phyloP scores from a whole-genome alignment of 2,113 vertebrate species.

The Anarrhichthys ocellatus region DNA sequence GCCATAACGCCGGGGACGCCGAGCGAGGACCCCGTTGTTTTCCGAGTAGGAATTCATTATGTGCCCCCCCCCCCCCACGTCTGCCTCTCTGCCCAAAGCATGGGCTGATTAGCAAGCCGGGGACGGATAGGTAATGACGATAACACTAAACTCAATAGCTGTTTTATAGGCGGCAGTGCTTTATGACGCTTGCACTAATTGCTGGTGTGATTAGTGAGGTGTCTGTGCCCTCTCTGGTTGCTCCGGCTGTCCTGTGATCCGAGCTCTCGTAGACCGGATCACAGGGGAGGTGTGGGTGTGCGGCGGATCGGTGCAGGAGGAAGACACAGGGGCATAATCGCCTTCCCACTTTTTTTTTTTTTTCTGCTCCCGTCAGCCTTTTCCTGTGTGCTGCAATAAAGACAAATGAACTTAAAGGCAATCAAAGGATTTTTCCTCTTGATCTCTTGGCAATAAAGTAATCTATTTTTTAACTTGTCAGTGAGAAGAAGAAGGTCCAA shows the following conservation, averaged over 20 bases:
- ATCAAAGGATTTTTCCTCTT: constrained; percentile 70
- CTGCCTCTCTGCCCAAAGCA: constrained; percentile 57
- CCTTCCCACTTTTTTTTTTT: constrained; percentile 61
- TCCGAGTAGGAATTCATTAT: constrained; percentile 74
- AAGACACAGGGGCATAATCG: constrained; percentile 73
- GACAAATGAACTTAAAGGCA: constrained; percentile 75
- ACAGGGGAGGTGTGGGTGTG: constrained; percentile 55
- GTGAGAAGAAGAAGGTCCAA: constrained; percentile 44
- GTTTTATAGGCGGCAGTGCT: constrained; percentile 75
- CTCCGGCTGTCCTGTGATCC: constrained; percentile 64
- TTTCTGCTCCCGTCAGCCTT: constrained; percentile 76
- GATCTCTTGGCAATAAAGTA: constrained; percentile 62
- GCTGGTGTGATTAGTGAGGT: constrained; percentile 81
- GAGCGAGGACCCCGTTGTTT: constrained; percentile 60
- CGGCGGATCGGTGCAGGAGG: constrained; percentile 55
- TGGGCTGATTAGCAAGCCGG: constrained; percentile 70
- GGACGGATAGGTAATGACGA: constrained; percentile 65
- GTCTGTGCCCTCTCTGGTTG: constrained; percentile 61
- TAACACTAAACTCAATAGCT: constrained; percentile 72
- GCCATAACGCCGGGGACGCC: constrained; percentile 48
- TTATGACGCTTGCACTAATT: constrained; percentile 80
- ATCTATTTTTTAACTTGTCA: constrained; percentile 66
- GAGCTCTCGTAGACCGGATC: constrained; percentile 54
- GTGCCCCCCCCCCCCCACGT: constrained; percentile 27
- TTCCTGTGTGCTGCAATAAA: constrained; percentile 73